Conservation (phyloP, 2,113 vertebrate genomes). For the Phocoena phocoena region DNA sequence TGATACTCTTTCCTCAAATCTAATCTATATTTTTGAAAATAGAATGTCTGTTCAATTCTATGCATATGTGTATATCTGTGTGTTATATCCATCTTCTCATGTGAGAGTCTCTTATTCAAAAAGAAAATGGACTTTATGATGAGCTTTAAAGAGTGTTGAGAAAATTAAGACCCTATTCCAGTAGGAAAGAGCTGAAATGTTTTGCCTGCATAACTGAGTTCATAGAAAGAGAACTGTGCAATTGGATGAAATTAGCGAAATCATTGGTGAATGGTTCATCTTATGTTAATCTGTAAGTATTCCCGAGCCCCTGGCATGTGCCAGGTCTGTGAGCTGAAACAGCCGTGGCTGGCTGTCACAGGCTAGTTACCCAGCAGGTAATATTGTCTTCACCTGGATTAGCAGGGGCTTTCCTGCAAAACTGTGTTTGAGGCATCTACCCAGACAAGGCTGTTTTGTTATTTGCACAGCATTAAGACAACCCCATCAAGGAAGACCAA, state of each 20-base stretch:
- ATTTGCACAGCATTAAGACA: not conserved
- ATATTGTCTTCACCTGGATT: not conserved
- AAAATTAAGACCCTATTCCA: not conserved
- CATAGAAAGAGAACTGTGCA: not conserved
- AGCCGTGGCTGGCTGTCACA: not conserved
- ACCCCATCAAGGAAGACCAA: conserved; percentile 20
- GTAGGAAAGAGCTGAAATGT: not conserved
- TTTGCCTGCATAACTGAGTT: not conserved
- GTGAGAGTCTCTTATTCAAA: not conserved
- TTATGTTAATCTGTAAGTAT: not conserved
- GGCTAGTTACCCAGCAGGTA: not conserved
- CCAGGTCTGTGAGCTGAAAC: not conserved
- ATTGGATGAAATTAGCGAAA: conserved; percentile 8
- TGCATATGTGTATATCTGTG: not conserved
- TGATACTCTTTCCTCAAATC: not conserved
- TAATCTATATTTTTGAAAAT: not conserved
- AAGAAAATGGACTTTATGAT: not conserved
- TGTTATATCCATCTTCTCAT: not conserved
- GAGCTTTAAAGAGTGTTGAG: not conserved
- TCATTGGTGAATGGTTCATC: conserved; percentile 42
- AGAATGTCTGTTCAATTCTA: not conserved
- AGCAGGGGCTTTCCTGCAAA: not conserved
- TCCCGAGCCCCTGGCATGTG: not conserved
- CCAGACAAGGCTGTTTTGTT: not conserved
- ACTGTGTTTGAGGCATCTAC: not conserved